Evolutionary conservation across 2,113 vertebrate genomes (phyloP), one percentile per base, ranked within the genome.

Genomic region (Podocnemis expansa): DNA sequence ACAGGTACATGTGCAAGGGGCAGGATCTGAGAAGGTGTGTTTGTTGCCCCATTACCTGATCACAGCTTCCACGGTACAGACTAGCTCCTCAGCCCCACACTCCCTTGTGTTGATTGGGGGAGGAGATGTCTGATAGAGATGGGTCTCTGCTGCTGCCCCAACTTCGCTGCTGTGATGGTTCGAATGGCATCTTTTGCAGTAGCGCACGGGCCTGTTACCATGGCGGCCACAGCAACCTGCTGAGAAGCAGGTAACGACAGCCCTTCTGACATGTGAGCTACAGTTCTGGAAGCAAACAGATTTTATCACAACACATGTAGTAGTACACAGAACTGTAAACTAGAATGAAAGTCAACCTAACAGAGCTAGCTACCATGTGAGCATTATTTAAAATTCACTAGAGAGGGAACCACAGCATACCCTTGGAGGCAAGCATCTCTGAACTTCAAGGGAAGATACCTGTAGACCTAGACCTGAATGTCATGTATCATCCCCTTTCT

Each of bases 171-270:
- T 99, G 96, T 99, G 99, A 95, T 99, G 99, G 97, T 99, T 99
- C 8, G 99, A 99, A 98, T 99, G 99, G 97, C 99, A 99, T 95
- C 99, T 98, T 94, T 99, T 99, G 98, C 99, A 99, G 91, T 99
- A 99, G 94, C 99, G 99, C 96, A 99, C 99, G 0, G 99, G 99
- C 95, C 99, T 97, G 98, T 99, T 99, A 94, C 99, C 99, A 78
- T 99, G 99, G 88, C 99, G 99, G 97, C 98, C 99, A 5, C 99
- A 99, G 98, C 99, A 99, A 95, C 99, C 99, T 0, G 99, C 99
- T 8, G 99, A 99, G 98, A 99, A 99, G 98, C 99, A 99, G 4
- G 99, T 99, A 96, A 99, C 99, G 8, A 99, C 99, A 2, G 99
- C 99, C 94, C 99, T 99, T 86, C 99, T 98, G 58, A 99, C 99